These are phyloP conservation scores for Anarhynchus alexandrinus DNA, from an alignment of 2,113 vertebrate species.

Conservation along the genomic window DNA sequence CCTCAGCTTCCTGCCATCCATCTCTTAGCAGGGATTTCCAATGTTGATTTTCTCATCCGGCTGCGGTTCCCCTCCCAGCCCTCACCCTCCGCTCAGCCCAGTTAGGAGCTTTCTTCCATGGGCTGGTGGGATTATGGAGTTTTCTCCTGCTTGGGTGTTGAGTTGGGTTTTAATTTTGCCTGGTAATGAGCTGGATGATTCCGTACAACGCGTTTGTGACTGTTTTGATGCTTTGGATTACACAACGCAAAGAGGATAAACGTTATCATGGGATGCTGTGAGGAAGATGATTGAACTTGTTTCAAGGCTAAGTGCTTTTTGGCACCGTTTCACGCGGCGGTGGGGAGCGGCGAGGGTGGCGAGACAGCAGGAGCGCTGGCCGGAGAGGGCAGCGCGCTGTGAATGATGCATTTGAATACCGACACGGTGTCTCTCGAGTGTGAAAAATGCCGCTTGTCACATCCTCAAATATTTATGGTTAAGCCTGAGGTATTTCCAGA, in stretches of 20 bases:
- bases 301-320: constrained; percentile 17
- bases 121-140: not conserved
- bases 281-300: not conserved
- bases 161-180: not conserved
- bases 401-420: not conserved
- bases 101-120: not conserved
- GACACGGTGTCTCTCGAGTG: not conserved
- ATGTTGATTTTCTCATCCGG: not conserved
- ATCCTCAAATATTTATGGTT: not conserved
- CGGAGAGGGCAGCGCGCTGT: not conserved
- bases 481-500: not conserved
- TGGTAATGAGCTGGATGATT: not conserved
- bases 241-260: constrained; percentile 22
- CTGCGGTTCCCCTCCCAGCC: not conserved
- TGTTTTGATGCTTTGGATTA: not conserved
- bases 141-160: not conserved
- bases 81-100: not conserved
- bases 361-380: not conserved
- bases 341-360: not conserved
- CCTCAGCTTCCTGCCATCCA: not conserved
- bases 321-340: rapidly evolving
- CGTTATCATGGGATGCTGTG: not conserved
- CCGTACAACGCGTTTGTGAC: not conserved
- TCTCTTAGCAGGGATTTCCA: not conserved
- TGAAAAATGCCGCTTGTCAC: not conserved